Conservation (phyloP, 2,113 vertebrate species). For the Blennius ocellaris region DNA sequence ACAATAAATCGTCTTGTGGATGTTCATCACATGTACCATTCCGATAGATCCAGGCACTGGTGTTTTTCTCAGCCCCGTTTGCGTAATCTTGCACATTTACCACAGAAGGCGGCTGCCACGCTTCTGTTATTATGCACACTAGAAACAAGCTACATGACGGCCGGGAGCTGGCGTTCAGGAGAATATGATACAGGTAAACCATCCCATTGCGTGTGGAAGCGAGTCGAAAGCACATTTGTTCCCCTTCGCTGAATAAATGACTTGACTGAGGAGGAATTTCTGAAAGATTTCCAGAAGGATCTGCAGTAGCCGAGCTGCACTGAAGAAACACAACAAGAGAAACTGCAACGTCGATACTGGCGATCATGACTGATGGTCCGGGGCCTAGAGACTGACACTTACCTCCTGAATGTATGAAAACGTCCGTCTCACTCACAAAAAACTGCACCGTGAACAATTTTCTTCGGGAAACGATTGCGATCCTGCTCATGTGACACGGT, state of each 20-base stretch:
- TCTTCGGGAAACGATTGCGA: not conserved
- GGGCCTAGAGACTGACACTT: slow-evolving; percentile 21
- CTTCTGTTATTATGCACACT: slow-evolving; percentile 51
- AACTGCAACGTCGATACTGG: slow-evolving; percentile 8
- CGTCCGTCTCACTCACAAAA: slow-evolving; percentile 16
- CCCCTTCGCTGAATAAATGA: slow-evolving; percentile 36
- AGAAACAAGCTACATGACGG: slow-evolving; percentile 36
- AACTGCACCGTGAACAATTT: slow-evolving; percentile 16
- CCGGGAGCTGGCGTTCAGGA: slow-evolving; percentile 51
- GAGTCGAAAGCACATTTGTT: slow-evolving; percentile 50
- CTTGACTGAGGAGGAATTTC: not conserved
- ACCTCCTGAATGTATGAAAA: slow-evolving; percentile 61
- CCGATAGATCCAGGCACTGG: slow-evolving; percentile 19
- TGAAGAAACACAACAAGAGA: slow-evolving; percentile 12
- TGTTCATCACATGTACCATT: slow-evolving; percentile 20
- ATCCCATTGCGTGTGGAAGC: slow-evolving; percentile 19
- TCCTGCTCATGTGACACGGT: slow-evolving; percentile 22
- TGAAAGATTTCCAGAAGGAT: not conserved
- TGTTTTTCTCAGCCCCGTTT: slow-evolving; percentile 25
- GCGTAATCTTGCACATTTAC: slow-evolving; percentile 39
- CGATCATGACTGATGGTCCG: slow-evolving; percentile 1
- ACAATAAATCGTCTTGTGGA: slow-evolving; percentile 11
- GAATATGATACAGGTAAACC: slow-evolving; percentile 32
- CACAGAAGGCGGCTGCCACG: slow-evolving; percentile 42
- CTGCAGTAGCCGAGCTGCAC: not conserved